Evolutionary conservation across 1,140 invertebrate genomes (phyloP), one percentile per base, ranked within the genome.

Genomic region (Drosophila kikkawai): DNA sequence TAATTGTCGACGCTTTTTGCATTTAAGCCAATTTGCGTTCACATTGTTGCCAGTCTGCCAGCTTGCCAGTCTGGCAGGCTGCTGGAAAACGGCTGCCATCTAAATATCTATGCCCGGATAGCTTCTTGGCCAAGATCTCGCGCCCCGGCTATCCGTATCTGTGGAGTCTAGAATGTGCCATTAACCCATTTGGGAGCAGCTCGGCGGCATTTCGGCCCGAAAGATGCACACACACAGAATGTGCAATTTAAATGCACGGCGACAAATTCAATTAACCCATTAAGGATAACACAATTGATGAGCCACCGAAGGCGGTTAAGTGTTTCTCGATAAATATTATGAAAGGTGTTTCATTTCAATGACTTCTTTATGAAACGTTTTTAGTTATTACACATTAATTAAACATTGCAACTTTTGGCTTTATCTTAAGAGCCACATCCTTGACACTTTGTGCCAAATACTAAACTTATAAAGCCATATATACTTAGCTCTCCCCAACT

Each of bases 1-100:
- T 87, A 87, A 87, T 87, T 88, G 84, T 83, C 85, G 68, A 81
- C 79, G 82, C 73, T 85, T 73, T 73, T 69, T 70, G 78, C 82
- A 85, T 85, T 85, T 79, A 85, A 85, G 84, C 80, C 84, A 88
- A 87, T 90, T 87, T 84, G 78, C 68, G 85, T 61, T 61, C 80
- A 88, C 63, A 84, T 75, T 75, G 79, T 82, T 68, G 61, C 44
- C 44, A 51, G 48, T 51, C 48, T 29, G 26, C 26, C 22, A 48
- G 45, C 22, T 26, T 26, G 17, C 19, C 4, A 32, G 69, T 58
- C 42, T 73, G 67, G 69, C 68, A 39, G 67, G 69, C 36, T 71
- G 68, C 53, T 56, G 53, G 34, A 58, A 69, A 70, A 56, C 55
- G 44, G 73, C 81, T 87, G 83, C 59, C 80, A 88, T 83, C 86